These are phyloP conservation scores for Pseudolycoriella hygida DNA, from an alignment of 2,888 invertebrate genomes.

Conservation along the genomic window DNA sequence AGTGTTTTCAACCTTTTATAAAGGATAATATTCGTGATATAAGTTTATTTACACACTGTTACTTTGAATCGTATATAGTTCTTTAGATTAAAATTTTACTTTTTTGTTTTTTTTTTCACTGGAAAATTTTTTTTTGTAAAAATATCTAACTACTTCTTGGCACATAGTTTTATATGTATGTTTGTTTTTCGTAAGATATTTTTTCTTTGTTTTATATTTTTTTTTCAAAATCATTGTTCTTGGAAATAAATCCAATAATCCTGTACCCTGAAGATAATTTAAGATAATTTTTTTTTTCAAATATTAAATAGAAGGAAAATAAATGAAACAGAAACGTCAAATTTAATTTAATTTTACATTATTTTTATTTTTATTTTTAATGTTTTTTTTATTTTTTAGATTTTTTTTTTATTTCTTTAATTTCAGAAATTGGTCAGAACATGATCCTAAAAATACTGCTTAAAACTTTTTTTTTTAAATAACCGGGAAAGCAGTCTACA, in stretches of 20 bases:
- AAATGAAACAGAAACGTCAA: background rate
- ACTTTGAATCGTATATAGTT: background rate
- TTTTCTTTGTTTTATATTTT: slow-evolving; percentile 1
- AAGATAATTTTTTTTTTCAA: background rate
- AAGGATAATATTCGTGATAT: background rate
- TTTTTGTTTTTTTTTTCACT: background rate
- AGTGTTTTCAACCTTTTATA: background rate
- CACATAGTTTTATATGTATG: slow-evolving; percentile 3
- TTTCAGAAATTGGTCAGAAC: background rate
- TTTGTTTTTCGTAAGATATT: background rate
- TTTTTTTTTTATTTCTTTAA: background rate
- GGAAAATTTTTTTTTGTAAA: background rate
- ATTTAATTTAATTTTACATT: background rate
- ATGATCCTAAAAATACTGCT: background rate
- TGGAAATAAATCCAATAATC: slow-evolving; percentile 3
- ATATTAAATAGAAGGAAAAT: background rate
- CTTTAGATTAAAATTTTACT: background rate
- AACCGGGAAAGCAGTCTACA: slow-evolving; percentile 3
- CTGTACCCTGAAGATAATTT: slow-evolving; percentile 6
- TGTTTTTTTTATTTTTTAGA: background rate
- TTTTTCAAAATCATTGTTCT: background rate
- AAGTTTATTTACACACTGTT: background rate
- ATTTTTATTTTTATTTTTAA: background rate
- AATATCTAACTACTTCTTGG: background rate
- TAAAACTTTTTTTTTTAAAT: background rate